Evolutionary conservation across 2,888 invertebrate genomes (phyloP).

Genomic region (Himalopsyche japonica): DNA sequence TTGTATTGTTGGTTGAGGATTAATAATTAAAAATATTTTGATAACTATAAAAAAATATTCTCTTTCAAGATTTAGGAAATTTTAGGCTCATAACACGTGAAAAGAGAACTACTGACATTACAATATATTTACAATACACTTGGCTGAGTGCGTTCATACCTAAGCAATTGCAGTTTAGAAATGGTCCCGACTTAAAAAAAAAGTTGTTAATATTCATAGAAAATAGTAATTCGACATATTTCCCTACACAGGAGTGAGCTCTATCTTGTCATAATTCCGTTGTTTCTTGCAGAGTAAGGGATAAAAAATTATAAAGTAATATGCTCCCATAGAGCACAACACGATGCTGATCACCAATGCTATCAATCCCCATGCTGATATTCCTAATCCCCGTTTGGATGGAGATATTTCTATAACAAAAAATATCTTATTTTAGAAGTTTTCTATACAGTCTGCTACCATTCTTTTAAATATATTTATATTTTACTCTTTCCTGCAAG

Average conservation of each 20-base stretch:
- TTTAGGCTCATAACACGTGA: too few relatives aligned
- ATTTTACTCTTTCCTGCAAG: too few relatives aligned
- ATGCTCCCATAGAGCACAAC: conserved; percentile 58
- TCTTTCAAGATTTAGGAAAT: too few relatives aligned
- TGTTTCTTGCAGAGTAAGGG: conserved; percentile 64
- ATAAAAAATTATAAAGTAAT: conserved; percentile 69
- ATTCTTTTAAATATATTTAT: too few relatives aligned
- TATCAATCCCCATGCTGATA: conserved; percentile 70
- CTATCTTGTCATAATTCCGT: conserved; percentile 62
- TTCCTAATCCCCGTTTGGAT: conserved; percentile 49
- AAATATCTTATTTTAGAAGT: not conserved
- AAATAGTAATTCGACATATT: not conserved
- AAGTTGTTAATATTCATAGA: not conserved
- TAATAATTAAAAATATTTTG: too few relatives aligned
- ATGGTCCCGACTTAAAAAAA: too few relatives aligned
- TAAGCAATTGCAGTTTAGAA: too few relatives aligned
- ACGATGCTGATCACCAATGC: conserved; percentile 58
- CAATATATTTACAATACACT: too few relatives aligned
- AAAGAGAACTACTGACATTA: too few relatives aligned
- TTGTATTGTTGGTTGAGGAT: too few relatives aligned
- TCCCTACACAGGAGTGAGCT: conserved; percentile 50
- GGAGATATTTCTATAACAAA: not conserved
- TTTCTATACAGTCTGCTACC: not conserved
- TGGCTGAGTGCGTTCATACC: too few relatives aligned
- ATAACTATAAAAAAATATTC: too few relatives aligned